These are phyloP conservation scores for Aphelinus certus DNA, from an alignment of 1,140 invertebrate species.

Conservation along the genomic window DNA sequence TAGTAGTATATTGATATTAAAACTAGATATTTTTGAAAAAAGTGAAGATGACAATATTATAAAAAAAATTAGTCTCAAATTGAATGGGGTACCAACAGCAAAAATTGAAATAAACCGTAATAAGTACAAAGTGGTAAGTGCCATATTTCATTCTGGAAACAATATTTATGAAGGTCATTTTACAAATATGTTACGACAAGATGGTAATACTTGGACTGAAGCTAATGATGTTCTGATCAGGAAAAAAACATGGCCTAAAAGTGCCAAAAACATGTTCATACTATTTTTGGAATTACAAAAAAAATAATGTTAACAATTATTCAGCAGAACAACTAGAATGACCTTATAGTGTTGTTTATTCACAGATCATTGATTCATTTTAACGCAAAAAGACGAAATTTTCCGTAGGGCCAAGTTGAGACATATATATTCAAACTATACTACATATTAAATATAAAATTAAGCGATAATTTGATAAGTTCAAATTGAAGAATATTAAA, in stretches of 20 bases:
- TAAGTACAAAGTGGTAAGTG: slow-evolving; percentile 6
- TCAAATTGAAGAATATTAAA: no score
- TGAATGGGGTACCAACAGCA: no score
- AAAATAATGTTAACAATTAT: not conserved
- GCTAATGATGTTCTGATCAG: not conserved
- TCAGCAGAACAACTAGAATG: no score
- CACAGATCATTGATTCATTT: no score
- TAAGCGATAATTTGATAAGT: no score
- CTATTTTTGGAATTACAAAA: not conserved
- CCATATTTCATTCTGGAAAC: slow-evolving; percentile 11
- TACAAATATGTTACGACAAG: slow-evolving; percentile 1
- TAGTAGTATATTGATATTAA: not conserved
- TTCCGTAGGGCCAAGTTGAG: no score
- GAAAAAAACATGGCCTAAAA: slow-evolving; percentile 2
- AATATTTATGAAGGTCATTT: slow-evolving; percentile 1
- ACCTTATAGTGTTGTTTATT: no score
- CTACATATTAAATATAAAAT: no score
- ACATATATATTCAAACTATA: no score
- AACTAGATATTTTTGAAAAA: no score
- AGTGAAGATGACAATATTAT: not conserved
- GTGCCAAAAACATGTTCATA: not conserved
- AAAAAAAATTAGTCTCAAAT: not conserved
- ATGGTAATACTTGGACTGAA: not conserved
- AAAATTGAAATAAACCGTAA: no score
- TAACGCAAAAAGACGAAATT: no score